Percentiles rank a stretch among this genome's conserved stretches.
Evolutionary conservation across 2,797 vertebrate genomes (phyloP).

Genomic region (Oreortyx pictus): DNA sequence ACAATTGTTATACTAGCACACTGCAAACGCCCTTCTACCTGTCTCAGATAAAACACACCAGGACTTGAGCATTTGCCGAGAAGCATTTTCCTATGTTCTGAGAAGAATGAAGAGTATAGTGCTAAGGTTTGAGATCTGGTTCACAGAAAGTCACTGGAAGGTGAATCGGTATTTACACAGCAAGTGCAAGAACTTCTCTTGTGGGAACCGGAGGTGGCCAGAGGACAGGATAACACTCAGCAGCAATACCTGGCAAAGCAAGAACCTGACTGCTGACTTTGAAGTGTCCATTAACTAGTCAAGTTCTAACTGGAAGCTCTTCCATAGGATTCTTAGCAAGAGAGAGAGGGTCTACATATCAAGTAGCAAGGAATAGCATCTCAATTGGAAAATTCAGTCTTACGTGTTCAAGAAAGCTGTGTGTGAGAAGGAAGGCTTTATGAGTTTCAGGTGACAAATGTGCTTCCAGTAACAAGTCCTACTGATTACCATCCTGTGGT

Average conservation of each 20-base stretch:
- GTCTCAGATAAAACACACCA: background rate
- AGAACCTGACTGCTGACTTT: background rate
- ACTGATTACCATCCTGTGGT: background rate
- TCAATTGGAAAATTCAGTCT: fast-evolving
- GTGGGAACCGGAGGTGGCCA: background rate
- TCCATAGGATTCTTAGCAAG: background rate
- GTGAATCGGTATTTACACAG: background rate
- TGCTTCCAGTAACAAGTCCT: background rate
- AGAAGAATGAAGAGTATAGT: background rate
- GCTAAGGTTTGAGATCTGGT: background rate
- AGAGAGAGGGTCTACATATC: background rate
- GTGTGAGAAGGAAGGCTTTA: background rate
- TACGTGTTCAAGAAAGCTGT: background rate
- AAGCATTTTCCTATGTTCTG: background rate
- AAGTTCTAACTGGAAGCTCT: background rate
- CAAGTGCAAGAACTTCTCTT: background rate
- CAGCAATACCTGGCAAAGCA: background rate
- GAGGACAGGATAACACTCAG: background rate
- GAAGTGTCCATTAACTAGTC: background rate
- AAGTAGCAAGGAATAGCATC: background rate
- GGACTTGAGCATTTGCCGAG: background rate
- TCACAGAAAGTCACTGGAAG: background rate
- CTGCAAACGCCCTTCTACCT: background rate
- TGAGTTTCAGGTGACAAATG: background rate
- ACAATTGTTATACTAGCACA: fast-evolving